A percentile compares a stretch with the other conserved stretches of the same genome.
Evolutionary conservation across 2,113 vertebrate species (phyloP).

Genomic region (Aythya baeri): DNA sequence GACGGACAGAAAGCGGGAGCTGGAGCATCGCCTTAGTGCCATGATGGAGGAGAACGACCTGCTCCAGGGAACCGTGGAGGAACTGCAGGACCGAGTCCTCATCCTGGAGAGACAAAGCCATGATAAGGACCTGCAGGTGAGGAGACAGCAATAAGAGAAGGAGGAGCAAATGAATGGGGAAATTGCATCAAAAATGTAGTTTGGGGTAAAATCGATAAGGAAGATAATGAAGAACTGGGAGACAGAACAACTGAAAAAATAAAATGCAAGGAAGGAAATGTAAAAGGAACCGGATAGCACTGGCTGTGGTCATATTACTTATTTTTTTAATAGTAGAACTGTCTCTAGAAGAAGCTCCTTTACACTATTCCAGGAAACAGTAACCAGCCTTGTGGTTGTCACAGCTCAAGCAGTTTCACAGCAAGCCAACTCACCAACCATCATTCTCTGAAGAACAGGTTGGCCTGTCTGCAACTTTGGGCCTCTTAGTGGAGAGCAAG

Average conservation of each 20-base stretch:
- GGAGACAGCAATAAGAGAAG: neutral
- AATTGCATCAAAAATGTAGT: neutral
- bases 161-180: neutral
- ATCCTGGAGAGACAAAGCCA: conserved; percentile 90
- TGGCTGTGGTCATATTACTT: neutral
- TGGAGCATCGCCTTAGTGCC: conserved; percentile 87
- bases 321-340: neutral
- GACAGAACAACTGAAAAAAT: neutral
- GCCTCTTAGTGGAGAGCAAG: neutral
- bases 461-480: neutral
- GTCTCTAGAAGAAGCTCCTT: neutral
- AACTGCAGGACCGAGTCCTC: conserved; percentile 90
- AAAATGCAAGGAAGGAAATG: neutral
- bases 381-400: neutral
- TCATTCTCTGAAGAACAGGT: neutral
- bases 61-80: conserved; percentile 89
- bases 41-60: conserved; percentile 92
- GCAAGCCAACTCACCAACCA: neutral
- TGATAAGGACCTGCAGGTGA: conserved; percentile 93
- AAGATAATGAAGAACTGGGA: neutral
- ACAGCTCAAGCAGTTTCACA: neutral
- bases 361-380: neutral
- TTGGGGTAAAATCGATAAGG: neutral
- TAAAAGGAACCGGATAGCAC: neutral
- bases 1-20: conserved; percentile 90